Evolutionary conservation across 2,113 vertebrate species (phyloP).

Genomic region (Myotis davidii): DNA sequence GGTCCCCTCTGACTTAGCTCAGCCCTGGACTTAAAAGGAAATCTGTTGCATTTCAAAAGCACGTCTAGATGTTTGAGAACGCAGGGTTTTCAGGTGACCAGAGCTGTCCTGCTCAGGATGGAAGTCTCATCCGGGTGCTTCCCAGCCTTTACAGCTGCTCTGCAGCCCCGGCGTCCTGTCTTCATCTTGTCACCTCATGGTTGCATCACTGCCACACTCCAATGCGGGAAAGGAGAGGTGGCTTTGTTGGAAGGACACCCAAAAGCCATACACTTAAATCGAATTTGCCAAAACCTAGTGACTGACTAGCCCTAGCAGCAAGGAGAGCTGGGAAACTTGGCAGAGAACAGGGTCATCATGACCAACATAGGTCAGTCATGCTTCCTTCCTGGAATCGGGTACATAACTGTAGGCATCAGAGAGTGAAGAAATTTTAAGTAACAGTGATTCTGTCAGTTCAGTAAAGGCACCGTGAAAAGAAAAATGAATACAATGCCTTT

Average conservation of each 20-base stretch:
- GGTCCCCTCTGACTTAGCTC: background rate
- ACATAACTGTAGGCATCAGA: background rate
- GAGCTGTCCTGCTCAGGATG: background rate
- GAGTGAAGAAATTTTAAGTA: conserved; percentile 41
- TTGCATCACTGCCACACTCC: background rate
- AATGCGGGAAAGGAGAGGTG: background rate
- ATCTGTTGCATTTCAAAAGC: background rate
- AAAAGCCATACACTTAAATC: conserved; percentile 17
- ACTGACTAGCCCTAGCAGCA: background rate
- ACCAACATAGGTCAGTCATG: background rate
- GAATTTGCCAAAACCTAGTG: background rate
- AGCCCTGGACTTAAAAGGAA: background rate
- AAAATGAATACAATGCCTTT: conserved; percentile 6
- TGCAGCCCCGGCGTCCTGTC: background rate
- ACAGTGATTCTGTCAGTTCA: conserved; percentile 1
- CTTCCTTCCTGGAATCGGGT: background rate
- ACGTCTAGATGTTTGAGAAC: background rate
- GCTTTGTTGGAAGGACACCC: background rate
- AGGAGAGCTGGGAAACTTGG: background rate
- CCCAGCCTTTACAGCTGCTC: background rate
- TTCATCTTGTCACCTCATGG: background rate
- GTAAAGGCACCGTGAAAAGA: background rate
- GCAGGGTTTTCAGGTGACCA: background rate
- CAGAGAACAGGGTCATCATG: background rate
- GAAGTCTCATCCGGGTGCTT: background rate